These are phyloP conservation scores for Pentalonia nigronervosa DNA, from an alignment of 1,140 invertebrate species.

Conservation along the genomic window DNA sequence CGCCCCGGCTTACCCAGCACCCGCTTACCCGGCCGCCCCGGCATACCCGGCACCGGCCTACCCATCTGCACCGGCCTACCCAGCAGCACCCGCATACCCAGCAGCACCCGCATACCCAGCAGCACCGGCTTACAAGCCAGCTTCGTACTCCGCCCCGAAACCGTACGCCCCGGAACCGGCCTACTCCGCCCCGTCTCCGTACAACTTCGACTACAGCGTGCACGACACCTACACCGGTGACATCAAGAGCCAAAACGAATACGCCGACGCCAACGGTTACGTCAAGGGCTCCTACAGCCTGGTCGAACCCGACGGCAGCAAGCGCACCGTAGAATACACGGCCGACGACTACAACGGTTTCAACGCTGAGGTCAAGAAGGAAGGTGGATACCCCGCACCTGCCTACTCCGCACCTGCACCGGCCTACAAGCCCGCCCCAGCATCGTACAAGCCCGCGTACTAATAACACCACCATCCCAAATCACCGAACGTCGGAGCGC, in stretches of 20 bases:
- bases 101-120: conserved; percentile 50
- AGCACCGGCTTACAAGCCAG: conserved; percentile 51
- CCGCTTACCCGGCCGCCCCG: conserved; percentile 59
- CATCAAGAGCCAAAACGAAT: conserved; percentile 63
- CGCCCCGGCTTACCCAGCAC: conserved; percentile 15
- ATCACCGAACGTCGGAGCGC: background rate
- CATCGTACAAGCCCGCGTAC: conserved; percentile 34
- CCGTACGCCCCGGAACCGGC: conserved; percentile 61
- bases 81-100: conserved; percentile 33
- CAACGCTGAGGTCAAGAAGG: conserved; percentile 62
- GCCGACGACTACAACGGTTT: conserved; percentile 72
- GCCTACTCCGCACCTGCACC: conserved; percentile 54
- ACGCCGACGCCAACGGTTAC: conserved; percentile 68
- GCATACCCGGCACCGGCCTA: conserved; percentile 55
- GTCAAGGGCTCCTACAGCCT: conserved; percentile 65
- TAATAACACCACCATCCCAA: background rate
- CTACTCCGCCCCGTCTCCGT: conserved; percentile 61
- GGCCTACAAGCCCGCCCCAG: conserved; percentile 53
- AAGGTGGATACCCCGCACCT: conserved; percentile 59
- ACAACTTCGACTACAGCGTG: conserved; percentile 62
- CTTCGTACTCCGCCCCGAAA: conserved; percentile 56
- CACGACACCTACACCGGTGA: conserved; percentile 63
- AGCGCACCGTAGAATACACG: conserved; percentile 70
- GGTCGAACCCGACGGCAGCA: conserved; percentile 68
- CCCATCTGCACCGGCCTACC: conserved; percentile 59